A percentile compares a stretch with the other conserved stretches of the same genome.
phyloP scores from a whole-genome alignment of 2,113 vertebrate species.

The Grantiella picta region DNA sequence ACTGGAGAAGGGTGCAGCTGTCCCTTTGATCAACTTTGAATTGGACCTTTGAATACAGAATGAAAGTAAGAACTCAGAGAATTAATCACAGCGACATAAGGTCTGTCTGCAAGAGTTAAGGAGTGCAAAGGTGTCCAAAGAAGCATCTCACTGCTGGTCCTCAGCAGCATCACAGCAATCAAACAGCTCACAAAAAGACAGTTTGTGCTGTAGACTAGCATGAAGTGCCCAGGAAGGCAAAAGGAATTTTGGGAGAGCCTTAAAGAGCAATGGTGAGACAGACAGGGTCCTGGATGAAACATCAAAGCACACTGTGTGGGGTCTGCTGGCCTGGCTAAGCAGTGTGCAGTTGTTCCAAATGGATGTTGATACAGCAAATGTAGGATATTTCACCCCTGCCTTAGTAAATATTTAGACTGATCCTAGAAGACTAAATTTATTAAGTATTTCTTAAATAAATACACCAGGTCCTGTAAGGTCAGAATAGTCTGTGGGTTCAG shows the following conservation, averaged over 20 bases:
- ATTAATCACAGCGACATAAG: too few species aligned
- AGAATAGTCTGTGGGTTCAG: not conserved
- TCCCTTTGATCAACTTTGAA: not conserved
- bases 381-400: not conserved
- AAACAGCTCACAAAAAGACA: not conserved
- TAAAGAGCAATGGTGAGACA: rapidly evolving
- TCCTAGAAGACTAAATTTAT: not conserved
- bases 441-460: not conserved
- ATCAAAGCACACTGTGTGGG: not conserved
- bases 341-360: not conserved
- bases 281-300: not conserved
- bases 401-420: not conserved
- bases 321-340: not conserved
- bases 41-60: not conserved
- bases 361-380: not conserved
- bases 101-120: not conserved
- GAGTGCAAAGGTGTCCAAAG: not conserved
- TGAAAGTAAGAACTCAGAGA: not conserved
- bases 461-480: not conserved
- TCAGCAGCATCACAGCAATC: not conserved
- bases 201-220: not conserved
- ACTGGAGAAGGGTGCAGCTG: not conserved
- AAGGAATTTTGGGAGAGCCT: not conserved
- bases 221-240: not conserved
- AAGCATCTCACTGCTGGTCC: not conserved